Evolutionary conservation across 2,797 vertebrate species (phyloP), one percentile per base, ranked within the genome.

Genomic region (Lepidocolaptes lacrymiger): DNA sequence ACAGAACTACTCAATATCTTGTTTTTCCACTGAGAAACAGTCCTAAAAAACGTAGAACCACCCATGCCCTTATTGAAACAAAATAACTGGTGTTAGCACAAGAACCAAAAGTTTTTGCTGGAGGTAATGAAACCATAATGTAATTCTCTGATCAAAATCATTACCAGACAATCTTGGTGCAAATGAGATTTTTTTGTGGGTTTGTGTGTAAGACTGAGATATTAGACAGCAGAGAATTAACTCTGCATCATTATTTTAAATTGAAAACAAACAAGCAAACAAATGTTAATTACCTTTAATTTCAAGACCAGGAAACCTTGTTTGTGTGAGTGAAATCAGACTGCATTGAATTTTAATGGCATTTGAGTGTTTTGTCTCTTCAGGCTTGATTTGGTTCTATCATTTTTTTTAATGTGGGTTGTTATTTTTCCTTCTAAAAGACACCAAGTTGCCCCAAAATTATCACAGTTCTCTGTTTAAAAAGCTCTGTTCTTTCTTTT

Each of bases 231-330:
- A 6, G 51, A 91, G 36, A 94, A 79, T 92, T 95, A 91, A 93
- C 75, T 93, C 69, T 36, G 26, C 46, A 86, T 91, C 88, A 59
- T 95, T 91, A 96, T 83, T 94, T 94, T 89, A 95, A 96, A 96
- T 94, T 91, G 67, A 95, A 96, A 94, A 64, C 83, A 94, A 95
- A 89, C 68, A 93, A 72, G 54, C 39, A 93, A 93, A 74, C 93
- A 92, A 93, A 91, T 66, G 68, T 88, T 92, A 94, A 95, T 93
- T 96, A 89, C 43, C 34, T 87, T 87, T 92, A 80, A 91, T 95
- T 95, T 92, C 58, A 83, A 89, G 76, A 91, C 73, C 49, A 93
- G 78, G 85, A 91, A 91, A 59, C 41, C n/a, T 78, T 85, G 77
- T 85, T 91, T 92, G 44, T 27, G 8, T 51, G 44, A 92, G 54